Evolutionary conservation across 2,888 invertebrate genomes (phyloP).

Genomic region (Caenorhabditis sp.): DNA sequence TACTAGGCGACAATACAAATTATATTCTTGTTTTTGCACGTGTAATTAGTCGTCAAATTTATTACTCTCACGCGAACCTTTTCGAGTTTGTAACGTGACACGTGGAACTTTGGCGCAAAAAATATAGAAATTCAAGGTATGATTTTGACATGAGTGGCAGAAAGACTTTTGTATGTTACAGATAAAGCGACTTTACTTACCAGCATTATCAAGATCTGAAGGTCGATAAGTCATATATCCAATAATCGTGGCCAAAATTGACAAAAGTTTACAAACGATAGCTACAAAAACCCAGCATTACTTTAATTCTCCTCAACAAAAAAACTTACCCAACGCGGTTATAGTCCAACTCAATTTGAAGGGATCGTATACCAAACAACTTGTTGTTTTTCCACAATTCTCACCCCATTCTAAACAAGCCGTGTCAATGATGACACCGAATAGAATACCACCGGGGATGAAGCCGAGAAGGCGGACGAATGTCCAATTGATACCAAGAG

Average conservation of each 20-base stretch:
- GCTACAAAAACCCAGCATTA: slow-evolving; percentile 50
- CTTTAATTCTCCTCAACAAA: no score
- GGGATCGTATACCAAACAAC: slow-evolving; percentile 67
- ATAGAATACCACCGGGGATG: slow-evolving; percentile 70
- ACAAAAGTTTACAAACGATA: slow-evolving; percentile 68
- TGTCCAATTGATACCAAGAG: slow-evolving; percentile 70
- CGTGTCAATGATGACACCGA: slow-evolving; percentile 69
- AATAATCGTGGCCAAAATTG: slow-evolving; percentile 66
- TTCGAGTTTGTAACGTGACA: no score
- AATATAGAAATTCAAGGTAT: no score
- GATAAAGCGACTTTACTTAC: slow-evolving; percentile 13
- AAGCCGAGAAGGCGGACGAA: slow-evolving; percentile 66
- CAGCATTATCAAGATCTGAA: slow-evolving; percentile 61
- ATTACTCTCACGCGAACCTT: no score
- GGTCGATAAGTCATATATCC: slow-evolving; percentile 69
- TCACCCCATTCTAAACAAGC: slow-evolving; percentile 67
- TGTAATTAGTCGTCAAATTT: no score
- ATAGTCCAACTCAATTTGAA: slow-evolving; percentile 66
- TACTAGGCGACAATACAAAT: no score
- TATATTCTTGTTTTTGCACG: no score
- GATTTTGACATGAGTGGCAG: no score
- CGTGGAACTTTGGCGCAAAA: no score
- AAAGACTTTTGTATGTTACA: no score
- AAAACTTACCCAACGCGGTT: slow-evolving; percentile 59
- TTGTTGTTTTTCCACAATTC: slow-evolving; percentile 55